Evolutionary conservation across 2,113 vertebrate genomes (phyloP), one percentile per base, ranked within the genome.

Genomic region (Arvicanthis niloticus): DNA sequence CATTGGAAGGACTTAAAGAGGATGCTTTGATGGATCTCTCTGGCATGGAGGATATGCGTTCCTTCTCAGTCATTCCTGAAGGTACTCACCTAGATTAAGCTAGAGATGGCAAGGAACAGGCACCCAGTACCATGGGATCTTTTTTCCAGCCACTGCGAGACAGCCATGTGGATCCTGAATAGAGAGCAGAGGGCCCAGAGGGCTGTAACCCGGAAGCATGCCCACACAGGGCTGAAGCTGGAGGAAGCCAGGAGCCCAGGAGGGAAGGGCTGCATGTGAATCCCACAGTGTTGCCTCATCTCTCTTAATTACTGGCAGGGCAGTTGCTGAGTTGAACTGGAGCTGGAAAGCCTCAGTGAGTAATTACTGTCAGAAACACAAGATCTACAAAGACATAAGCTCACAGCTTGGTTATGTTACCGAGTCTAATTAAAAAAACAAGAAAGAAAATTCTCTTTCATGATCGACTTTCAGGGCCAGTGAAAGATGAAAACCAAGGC

Each of bases 281-380:
- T 95, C 84, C 88, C 89, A 29, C 72, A 95, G 84, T 89, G 82
- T 93, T 86, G 96, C 97, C 89, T 75, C 97, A 97, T 97, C 96
- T 98, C 97, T 98, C 98, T 98, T 98, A 98, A 98, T 98, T 98
- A 98, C 98, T 96, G 91, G 95, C 97, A 5, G 97, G 97, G 97
- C 97, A 96, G 98, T 98, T 98, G 98, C 98, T 96, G 97, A 98
- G 98, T 98, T 96, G 98, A 98, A 98, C 98, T 97, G 98, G 97
- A 97, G 98, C 96, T 98, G 91, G 97, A 98, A 98, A 98, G 98
- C 98, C 98, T 98, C 93, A 97, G 98, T 98, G 99, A 98, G 98
- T 98, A 98, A 99, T 99, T 99, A 99, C 98, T 98, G 99, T 99
- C 98, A 98, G 97, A 98, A 98, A 98, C 98, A 98, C 97, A 98